These are phyloP conservation scores for Caenorhabditis panamensis DNA, from an alignment of 2,888 invertebrate genomes.

Conservation along the genomic window DNA sequence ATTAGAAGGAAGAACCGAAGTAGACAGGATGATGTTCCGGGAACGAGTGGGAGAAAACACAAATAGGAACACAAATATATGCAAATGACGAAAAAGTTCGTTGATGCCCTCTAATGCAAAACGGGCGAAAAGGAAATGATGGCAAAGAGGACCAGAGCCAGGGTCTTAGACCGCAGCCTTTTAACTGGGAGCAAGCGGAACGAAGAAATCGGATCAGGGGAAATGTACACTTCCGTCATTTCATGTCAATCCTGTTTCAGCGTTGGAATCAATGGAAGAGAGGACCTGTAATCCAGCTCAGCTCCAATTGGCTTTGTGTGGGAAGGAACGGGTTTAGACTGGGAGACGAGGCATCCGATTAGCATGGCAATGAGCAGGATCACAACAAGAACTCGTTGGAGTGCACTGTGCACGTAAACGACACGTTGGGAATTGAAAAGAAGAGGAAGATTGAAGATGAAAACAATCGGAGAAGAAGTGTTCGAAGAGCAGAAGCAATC, in stretches of 20 bases:
- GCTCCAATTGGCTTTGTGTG: background rate
- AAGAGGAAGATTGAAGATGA: background rate
- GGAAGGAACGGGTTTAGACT: background rate
- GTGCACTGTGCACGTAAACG: too few species aligned
- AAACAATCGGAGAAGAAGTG: constrained; percentile 27
- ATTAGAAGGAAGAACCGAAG: background rate
- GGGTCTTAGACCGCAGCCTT: background rate
- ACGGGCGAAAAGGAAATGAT: constrained; percentile 28
- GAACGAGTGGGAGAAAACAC: background rate
- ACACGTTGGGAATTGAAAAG: constrained; percentile 19
- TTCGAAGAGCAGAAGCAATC: constrained; percentile 49
- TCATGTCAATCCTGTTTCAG: background rate
- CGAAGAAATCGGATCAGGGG: constrained; percentile 5
- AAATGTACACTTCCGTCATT: background rate
- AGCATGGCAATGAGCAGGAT: constrained; percentile 12
- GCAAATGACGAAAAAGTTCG: constrained; percentile 17
- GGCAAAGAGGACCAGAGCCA: background rate
- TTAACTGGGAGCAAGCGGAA: background rate
- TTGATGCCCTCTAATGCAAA: constrained; percentile 27
- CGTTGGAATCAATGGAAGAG: background rate
- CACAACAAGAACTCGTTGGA: constrained; percentile 1
- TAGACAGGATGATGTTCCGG: background rate
- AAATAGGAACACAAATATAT: too few species aligned
- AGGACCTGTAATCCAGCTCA: too few species aligned
- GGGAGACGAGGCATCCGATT: constrained; percentile 6